Conservation (phyloP, 2,797 vertebrate species). For the Heteromormyrus szaboi region DNA sequence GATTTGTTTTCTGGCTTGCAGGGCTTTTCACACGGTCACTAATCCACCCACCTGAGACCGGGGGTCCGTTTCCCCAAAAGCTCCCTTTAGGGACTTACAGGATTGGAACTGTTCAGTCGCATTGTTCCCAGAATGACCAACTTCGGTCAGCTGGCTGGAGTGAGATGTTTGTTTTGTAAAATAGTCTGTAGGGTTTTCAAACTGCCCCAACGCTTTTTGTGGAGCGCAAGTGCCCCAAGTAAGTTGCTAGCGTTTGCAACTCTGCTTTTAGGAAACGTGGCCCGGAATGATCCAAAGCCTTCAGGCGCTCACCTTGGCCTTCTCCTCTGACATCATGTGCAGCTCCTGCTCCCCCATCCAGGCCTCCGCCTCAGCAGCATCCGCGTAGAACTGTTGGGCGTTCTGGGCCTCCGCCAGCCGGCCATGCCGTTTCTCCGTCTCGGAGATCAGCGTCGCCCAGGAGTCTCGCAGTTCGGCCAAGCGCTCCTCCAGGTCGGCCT, state of each 20-base stretch:
- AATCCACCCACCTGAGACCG: neutral
- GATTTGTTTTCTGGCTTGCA: neutral
- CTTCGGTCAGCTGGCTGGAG: neutral
- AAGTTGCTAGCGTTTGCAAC: neutral
- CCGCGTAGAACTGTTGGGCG: slow-evolving; percentile 86
- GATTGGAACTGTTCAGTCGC: neutral
- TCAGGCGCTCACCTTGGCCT: slow-evolving; percentile 74
- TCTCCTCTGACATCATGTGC: slow-evolving; percentile 96
- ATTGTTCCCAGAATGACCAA: neutral
- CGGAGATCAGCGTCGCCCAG: slow-evolving; percentile 73
- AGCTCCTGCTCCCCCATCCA: slow-evolving; percentile 96
- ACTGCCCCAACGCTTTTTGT: neutral
- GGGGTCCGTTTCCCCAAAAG: neutral
- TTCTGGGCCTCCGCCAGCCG: slow-evolving; percentile 73
- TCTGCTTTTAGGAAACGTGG: neutral
- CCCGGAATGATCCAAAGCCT: neutral
- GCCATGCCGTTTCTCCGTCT: slow-evolving; percentile 70
- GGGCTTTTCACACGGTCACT: neutral
- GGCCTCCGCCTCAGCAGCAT: slow-evolving; percentile 82
- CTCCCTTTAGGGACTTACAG: neutral
- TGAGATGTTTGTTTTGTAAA: neutral
- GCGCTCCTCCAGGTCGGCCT: slow-evolving; percentile 57
- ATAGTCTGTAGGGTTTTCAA: neutral
- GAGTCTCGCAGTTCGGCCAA: slow-evolving; percentile 68
- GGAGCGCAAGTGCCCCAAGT: neutral